Evolutionary conservation across 2,888 invertebrate species (phyloP).

Genomic region (Petrophora chlorosata): DNA sequence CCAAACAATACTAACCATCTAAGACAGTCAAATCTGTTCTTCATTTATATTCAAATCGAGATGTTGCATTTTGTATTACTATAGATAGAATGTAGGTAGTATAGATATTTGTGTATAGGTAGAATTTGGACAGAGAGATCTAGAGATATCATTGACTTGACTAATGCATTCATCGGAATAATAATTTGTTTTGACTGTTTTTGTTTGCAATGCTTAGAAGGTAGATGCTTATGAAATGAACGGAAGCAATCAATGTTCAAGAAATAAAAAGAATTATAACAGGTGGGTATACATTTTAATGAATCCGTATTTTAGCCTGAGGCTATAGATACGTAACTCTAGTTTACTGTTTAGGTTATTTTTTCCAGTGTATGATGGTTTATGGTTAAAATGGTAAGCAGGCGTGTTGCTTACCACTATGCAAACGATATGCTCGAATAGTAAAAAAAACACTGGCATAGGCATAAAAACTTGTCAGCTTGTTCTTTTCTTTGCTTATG

Average conservation of each 20-base stretch:
- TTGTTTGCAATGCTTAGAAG: conserved; percentile 20
- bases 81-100: no score
- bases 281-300: conserved; percentile 5
- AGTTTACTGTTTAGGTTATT: not conserved
- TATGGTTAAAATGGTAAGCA: no score
- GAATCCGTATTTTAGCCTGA: conserved; percentile 7
- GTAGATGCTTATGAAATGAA: conserved; percentile 6
- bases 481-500: no score
- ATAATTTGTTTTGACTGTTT: conserved; percentile 29
- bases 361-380: no score
- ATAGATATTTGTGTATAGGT: conserved; percentile 40
- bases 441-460: no score
- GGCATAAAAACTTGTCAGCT: no score
- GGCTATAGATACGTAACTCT: not conserved
- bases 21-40: no score
- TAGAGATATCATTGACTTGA: conserved; percentile 48
- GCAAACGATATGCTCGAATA: no score
- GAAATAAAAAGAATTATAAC: conserved; percentile 7
- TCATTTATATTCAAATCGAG: no score
- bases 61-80: no score
- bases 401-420: no score
- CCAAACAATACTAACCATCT: no score
- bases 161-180: conserved; percentile 50
- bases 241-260: conserved; percentile 21
- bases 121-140: conserved; percentile 57